These are phyloP conservation scores for Euproctis similis DNA, from an alignment of 2,888 invertebrate species.

Conservation along the genomic window DNA sequence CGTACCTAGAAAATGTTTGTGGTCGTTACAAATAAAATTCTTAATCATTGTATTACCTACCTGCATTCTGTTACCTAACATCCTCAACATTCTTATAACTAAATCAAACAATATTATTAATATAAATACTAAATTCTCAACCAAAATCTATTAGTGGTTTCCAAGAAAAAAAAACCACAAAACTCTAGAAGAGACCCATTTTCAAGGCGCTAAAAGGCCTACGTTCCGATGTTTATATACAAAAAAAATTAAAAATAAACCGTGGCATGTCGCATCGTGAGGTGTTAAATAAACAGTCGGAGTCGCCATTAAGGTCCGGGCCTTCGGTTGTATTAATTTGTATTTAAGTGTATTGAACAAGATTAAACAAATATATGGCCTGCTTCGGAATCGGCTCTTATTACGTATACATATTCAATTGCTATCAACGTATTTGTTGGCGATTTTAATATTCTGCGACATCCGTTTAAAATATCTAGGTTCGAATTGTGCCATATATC, in stretches of 20 bases:
- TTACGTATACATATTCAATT: slow-evolving; percentile 50
- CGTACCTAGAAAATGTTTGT: no score
- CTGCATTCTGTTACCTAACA: no score
- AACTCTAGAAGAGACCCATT: slow-evolving; percentile 31
- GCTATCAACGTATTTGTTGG: no score
- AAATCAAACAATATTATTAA: slow-evolving; percentile 2
- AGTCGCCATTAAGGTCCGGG: slow-evolving; percentile 65
- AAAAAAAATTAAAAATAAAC: slow-evolving; percentile 55
- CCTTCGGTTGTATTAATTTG: slow-evolving; percentile 74
- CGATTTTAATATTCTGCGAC: no score
- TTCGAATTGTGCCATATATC: no score
- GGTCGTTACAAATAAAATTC: no score
- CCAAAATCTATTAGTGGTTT: slow-evolving; percentile 36
- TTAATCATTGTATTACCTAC: no score
- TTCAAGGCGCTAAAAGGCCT: slow-evolving; percentile 60
- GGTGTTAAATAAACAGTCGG: slow-evolving; percentile 73
- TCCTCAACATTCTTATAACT: slow-evolving; percentile 1
- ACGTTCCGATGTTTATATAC: slow-evolving; percentile 22
- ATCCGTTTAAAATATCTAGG: no score
- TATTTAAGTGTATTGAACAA: slow-evolving; percentile 76
- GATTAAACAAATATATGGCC: slow-evolving; percentile 71
- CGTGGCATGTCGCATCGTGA: slow-evolving; percentile 56
- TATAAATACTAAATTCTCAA: slow-evolving; percentile 6
- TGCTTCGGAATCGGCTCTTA: slow-evolving; percentile 38
- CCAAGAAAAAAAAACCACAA: slow-evolving; percentile 31